Evolutionary conservation across 1,140 invertebrate species (phyloP), one percentile per base, ranked within the genome.

Genomic region (Temnothorax longispinosus): DNA sequence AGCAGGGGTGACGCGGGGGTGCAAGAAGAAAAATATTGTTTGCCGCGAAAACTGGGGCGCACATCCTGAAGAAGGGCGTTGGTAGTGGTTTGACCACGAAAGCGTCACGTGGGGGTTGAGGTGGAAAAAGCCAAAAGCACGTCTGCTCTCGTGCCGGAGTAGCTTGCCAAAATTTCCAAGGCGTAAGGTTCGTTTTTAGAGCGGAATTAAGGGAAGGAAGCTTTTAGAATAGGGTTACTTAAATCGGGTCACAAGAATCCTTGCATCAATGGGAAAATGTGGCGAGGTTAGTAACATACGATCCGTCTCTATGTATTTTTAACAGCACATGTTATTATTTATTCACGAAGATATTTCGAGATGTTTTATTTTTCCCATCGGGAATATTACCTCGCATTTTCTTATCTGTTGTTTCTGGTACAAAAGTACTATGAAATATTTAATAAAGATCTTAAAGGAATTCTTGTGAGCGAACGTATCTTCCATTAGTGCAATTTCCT

Each of bases 11-110:
- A 65, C 18, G 54, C 44, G 67, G 74, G 84, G 50, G 60, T 18
- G 76, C 56, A 78, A 81, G 87, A 74, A 87, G 90, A 90, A 93
- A 93, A 93, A 93, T 93, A 93, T 91, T 93, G 91, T 92, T 93
- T 91, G 91, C 88, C 41, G 87, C 89, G 88, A 88, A 93, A 93
- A 93, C 91, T 93, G 88, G 91, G 87, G 82, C 90, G 88, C 85
- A 85, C 85, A 85, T 89, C 64, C 86, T 86, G 85, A 87, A 86
- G 74, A 13, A 86, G 76, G 62, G 47, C 44, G 41, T 44, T 81
- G 52, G 85, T 67, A 35, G 62, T 82, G 78, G 77, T 81, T 44
- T 41, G 64, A 62, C 65, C 78, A 32, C 54, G 64, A 32, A 71
- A 32, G 65, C 62, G 60, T 85, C 44, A 54, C 60, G 74, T 44